Base-by-base conservation (phyloP, 2,113 vertebrate genomes). In the Oncorhynchus gorbuscha region DNA sequence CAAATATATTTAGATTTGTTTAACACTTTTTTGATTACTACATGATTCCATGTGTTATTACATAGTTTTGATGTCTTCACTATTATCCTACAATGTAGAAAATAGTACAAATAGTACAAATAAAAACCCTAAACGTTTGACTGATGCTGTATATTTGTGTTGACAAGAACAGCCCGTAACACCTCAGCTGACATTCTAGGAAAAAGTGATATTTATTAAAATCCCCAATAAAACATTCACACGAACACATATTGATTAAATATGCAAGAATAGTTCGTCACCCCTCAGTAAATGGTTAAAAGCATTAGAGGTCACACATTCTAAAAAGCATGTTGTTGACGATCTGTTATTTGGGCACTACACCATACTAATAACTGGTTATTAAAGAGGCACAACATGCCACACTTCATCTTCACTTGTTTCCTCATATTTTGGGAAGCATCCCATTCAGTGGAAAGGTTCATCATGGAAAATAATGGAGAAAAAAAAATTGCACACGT, bases 171-270 rank as follows among this genome's bases (percentile, higher is more conserved):
- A 11, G 39, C 39, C 11, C 2, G 9, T 39, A 65, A 68, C 73
- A 74, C 20, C 64, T 85, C 5, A 58, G 69, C 68, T 88, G 75
- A 90, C 89, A 90, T 90, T 92, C 82, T 86, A 88, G 87, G 65
- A 26, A 89, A 88, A 85, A 69, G 39, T 86, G 84, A 89, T 89
- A 92, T 91, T 91, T 83, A 92, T 91, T 90, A 82, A 88, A 83
- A 91, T 89, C 92, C 84, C 85, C 92, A 92, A 92, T 88, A 90
- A 92, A 89, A 85, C 91, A 90, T 91, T 91, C 92, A 94, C 92
- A 93, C 91, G 92, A 91, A 93, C 88, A 92, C 83, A 45, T 45
- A 88, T 77, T 81, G 86, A 91, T 87, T 91, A 93, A 93, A 92
- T 90, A 91, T 88, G 81, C 79, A 87, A 88, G 79, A 89, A 88